phyloP scores from a whole-genome alignment of 2,797 vertebrate genomes.

The Scarus forsteni region DNA sequence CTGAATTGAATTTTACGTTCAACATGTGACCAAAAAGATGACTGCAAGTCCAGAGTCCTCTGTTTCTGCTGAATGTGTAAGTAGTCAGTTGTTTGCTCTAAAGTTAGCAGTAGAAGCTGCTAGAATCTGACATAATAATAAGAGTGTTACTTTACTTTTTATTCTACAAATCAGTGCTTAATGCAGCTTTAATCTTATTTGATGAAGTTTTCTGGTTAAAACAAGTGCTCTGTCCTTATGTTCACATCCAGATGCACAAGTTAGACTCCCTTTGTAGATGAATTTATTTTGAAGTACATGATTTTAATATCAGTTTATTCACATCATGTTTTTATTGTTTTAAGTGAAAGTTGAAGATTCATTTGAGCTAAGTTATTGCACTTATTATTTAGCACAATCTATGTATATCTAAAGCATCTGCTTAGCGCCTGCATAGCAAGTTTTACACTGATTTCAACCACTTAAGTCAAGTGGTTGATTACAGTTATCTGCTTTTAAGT shows the following conservation, averaged over 20 bases:
- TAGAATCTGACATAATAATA: slow-evolving; percentile 12
- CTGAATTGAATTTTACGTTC: slow-evolving; percentile 74
- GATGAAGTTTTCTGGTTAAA: slow-evolving; percentile 26
- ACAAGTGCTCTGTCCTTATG: slow-evolving; percentile 38
- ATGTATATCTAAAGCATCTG: slow-evolving; percentile 17
- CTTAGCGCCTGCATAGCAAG: slow-evolving; percentile 55
- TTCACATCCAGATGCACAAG: slow-evolving; percentile 37
- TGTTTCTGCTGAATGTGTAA: slow-evolving; percentile 81
- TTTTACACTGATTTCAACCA: slow-evolving; percentile 46
- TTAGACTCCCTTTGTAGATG: slow-evolving; percentile 24
- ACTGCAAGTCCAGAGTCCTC: slow-evolving; percentile 78
- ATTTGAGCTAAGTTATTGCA: slow-evolving; percentile 56
- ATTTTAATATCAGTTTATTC: slow-evolving; percentile 38
- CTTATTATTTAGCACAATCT: slow-evolving; percentile 9
- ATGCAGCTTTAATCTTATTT: slow-evolving; percentile 71
- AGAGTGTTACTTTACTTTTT: slow-evolving; percentile 41
- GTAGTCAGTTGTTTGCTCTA: slow-evolving; percentile 79
- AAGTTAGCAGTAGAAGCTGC: slow-evolving; percentile 57
- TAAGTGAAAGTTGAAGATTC: slow-evolving; percentile 27
- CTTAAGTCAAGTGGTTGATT: slow-evolving; percentile 34
- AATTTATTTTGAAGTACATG: slow-evolving; percentile 18
- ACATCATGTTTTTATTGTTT: slow-evolving; percentile 48
- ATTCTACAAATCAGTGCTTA: slow-evolving; percentile 54
- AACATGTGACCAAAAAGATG: slow-evolving; percentile 78
- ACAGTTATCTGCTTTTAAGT: slow-evolving; percentile 26